phyloP scores from a whole-genome alignment of 2,113 vertebrate genomes.

The Rhegmatorhina hoffmannsi region DNA sequence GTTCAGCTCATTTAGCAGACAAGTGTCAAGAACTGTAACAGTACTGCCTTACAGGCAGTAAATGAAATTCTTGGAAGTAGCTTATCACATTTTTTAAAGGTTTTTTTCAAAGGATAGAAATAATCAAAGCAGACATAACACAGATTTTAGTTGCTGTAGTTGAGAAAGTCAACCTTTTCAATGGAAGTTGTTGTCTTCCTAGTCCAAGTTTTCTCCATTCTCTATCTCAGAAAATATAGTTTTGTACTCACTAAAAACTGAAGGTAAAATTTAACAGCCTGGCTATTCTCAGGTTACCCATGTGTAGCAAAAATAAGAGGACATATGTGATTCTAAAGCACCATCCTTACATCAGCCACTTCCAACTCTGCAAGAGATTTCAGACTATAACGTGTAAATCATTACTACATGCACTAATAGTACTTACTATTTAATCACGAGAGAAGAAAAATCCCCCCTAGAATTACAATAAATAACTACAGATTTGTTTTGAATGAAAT shows the following conservation, averaged over 20 bases:
- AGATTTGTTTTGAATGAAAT: slow-evolving; percentile 48
- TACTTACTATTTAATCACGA: neutral
- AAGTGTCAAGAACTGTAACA: neutral
- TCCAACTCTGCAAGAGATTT: slow-evolving; percentile 12
- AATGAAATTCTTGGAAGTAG: neutral
- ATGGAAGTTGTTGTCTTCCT: neutral
- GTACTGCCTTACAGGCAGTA: neutral
- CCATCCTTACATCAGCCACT: neutral
- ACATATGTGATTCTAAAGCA: neutral
- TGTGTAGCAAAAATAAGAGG: neutral
- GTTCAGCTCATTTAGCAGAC: neutral
- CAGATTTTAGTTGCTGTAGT: neutral
- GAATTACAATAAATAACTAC: slow-evolving; percentile 31
- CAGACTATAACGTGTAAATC: neutral
- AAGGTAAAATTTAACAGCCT: neutral
- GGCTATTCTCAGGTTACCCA: neutral
- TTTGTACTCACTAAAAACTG: neutral
- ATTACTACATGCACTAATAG: neutral
- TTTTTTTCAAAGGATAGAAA: neutral
- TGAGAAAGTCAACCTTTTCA: neutral
- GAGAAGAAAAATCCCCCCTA: neutral
- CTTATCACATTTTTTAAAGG: neutral
- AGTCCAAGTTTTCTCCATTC: neutral
- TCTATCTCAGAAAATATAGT: neutral
- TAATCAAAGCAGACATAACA: neutral